Base-by-base conservation (phyloP, 1,140 invertebrate species). In the Hyles euphorbiae region DNA sequence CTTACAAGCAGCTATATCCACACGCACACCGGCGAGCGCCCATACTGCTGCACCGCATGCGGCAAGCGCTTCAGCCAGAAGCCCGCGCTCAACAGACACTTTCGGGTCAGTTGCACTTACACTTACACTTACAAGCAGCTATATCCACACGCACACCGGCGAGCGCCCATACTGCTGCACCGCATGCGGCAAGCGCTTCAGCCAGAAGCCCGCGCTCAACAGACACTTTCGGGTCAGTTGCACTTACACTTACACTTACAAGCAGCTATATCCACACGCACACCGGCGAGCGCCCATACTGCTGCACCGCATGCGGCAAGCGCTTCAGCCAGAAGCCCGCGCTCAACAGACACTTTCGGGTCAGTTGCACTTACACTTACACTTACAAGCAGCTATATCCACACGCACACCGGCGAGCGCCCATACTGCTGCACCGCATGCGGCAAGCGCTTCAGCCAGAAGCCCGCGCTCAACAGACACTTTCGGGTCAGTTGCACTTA, bases 271-370 rank as follows among this genome's bases (percentile, higher is more conserved):
- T 22, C 22, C 22, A 22, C 33, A 64, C 62, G 5, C 62, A 64
- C 48, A 64, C 62, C 8, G 62, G 62, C 2, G 62, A 64, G 49
- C 47, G 50, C 5, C 62, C 62, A 0, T 64, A 60, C 32, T 52
- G 51, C 32, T 78, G 77, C 54, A 52, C 43, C 0, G 49, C 52
- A 1, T 82, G 78, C 60, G 66, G 61, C 0, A 72, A 75, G 49
- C 48, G 67, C 3, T 84, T 86, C 69, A 65, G 56, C 0, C 82
- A 86, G 67, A 73, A 73, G 11, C 74, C 79, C 0, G 76, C 78
- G 40, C 68, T 83, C 6, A 81, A 71, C 51, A 53, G 76, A 22
- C 22, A 22, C 22, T 22, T 22, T 22, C 22, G 22, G 22, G 22
- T 22, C 22, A 22, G 22, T 22, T 22, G 22, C 22, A 22, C 22